These are phyloP conservation scores for Emydoidea blandingii DNA, from an alignment of 2,797 vertebrate genomes.

Conservation along the genomic window DNA sequence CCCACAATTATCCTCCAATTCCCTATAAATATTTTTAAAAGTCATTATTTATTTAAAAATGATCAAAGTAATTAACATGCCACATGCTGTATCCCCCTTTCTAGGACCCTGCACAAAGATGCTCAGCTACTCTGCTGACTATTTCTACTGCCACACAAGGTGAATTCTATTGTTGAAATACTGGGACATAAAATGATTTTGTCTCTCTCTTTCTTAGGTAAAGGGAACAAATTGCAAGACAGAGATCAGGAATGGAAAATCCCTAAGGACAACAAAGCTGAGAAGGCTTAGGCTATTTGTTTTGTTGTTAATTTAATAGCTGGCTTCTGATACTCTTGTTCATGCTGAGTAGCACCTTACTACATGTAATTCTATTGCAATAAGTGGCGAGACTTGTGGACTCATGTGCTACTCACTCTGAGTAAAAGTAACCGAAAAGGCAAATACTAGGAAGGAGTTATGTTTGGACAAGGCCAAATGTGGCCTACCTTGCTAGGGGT, in stretches of 20 bases:
- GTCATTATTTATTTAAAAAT: not conserved
- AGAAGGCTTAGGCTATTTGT: not conserved
- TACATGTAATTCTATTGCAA: not conserved
- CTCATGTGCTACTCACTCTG: not conserved
- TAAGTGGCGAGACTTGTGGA: not conserved
- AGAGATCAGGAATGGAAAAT: not conserved
- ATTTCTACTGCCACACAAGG: not conserved
- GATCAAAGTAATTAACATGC: not conserved
- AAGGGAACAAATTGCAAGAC: not conserved
- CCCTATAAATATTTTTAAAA: not conserved
- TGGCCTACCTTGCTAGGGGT: not conserved
- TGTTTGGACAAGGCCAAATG: not conserved
- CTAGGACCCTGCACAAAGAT: not conserved
- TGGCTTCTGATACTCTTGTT: not conserved
- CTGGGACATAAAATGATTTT: not conserved
- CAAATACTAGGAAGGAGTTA: not conserved
- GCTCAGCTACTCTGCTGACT: not conserved
- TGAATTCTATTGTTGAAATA: not conserved
- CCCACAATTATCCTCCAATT: not conserved
- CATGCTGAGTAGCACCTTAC: not conserved
- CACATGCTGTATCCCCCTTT: not conserved
- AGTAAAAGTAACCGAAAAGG: not conserved
- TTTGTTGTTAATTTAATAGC: not conserved
- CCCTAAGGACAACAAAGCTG: not conserved
- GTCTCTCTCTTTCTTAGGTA: not conserved